A percentile compares a stretch with the other conserved stretches of the same genome.
Conservation (phyloP, 2,888 invertebrate genomes). For the Halictus quadricinctus region DNA sequence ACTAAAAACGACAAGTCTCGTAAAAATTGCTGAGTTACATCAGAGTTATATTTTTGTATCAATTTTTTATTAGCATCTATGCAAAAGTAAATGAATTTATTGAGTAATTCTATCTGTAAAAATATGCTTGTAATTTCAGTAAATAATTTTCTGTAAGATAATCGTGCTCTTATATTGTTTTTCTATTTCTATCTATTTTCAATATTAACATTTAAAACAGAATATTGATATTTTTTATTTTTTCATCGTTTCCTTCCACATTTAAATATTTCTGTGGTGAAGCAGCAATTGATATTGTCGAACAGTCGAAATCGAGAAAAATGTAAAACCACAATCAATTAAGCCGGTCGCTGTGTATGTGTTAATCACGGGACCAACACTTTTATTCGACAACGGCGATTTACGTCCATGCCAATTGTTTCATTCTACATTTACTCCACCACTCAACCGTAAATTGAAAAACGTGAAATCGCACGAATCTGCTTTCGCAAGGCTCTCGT, state of each 20-base stretch:
- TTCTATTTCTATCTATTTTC: too few species aligned
- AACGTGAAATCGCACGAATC: too few species aligned
- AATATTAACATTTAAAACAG: too few species aligned
- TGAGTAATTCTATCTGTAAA: background rate
- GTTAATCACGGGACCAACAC: background rate
- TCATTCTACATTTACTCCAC: background rate
- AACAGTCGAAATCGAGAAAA: background rate
- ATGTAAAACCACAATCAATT: background rate
- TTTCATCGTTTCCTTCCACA: too few species aligned
- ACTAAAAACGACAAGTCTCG: background rate
- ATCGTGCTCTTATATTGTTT: too few species aligned
- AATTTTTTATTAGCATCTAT: background rate
- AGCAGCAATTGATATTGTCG: too few species aligned
- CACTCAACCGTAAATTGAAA: too few species aligned
- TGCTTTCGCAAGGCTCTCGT: background rate
- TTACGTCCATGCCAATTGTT: background rate
- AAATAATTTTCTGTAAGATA: background rate
- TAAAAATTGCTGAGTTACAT: background rate
- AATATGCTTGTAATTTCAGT: too few species aligned
- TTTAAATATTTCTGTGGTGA: too few species aligned
- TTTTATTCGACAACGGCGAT: background rate
- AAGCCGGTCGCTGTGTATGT: too few species aligned
- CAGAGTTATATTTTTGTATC: background rate
- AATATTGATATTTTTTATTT: too few species aligned
- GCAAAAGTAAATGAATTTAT: background rate